These are phyloP conservation scores for Calosoma granatense DNA, from an alignment of 1,140 invertebrate species.

Conservation along the genomic window DNA sequence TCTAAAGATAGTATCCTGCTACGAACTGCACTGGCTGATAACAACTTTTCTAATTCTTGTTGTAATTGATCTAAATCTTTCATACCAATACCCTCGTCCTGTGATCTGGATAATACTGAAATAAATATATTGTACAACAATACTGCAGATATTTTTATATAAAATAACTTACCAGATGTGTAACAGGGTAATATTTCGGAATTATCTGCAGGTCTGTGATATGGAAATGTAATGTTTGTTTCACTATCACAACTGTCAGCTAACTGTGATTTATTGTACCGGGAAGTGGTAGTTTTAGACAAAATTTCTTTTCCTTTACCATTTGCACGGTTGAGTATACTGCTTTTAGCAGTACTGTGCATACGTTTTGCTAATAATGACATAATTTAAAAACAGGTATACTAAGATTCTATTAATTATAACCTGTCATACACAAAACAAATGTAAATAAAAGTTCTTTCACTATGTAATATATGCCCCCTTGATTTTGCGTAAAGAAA, in stretches of 20 bases:
- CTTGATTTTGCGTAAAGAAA: too few relatives aligned
- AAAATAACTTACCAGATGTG: slow-evolving; percentile 27
- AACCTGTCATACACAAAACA: too few relatives aligned
- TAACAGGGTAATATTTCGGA: slow-evolving; percentile 43
- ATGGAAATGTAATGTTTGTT: slow-evolving; percentile 17
- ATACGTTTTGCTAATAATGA: not conserved
- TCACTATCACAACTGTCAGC: not conserved
- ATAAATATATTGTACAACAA: slow-evolving; percentile 11
- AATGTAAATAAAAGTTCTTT: too few relatives aligned
- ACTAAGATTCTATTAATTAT: too few relatives aligned
- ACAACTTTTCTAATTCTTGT: slow-evolving; percentile 74
- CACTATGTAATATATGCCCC: too few relatives aligned
- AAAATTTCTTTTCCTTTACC: slow-evolving; percentile 14
- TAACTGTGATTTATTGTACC: not conserved
- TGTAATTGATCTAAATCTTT: slow-evolving; percentile 82
- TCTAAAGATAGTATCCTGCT: slow-evolving; percentile 66
- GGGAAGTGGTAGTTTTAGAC: not conserved
- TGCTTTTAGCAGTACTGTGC: not conserved
- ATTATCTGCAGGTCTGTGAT: slow-evolving; percentile 36
- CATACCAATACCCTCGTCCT: slow-evolving; percentile 56
- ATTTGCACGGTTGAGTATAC: slow-evolving; percentile 3
- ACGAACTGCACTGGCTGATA: slow-evolving; percentile 70
- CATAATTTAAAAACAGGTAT: not conserved
- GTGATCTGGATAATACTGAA: slow-evolving; percentile 44
- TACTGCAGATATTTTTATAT: slow-evolving; percentile 11